Base-by-base conservation (phyloP, 37 sponge, comb jelly and placozoan species). In the Diacarnus erythraeanus region DNA sequence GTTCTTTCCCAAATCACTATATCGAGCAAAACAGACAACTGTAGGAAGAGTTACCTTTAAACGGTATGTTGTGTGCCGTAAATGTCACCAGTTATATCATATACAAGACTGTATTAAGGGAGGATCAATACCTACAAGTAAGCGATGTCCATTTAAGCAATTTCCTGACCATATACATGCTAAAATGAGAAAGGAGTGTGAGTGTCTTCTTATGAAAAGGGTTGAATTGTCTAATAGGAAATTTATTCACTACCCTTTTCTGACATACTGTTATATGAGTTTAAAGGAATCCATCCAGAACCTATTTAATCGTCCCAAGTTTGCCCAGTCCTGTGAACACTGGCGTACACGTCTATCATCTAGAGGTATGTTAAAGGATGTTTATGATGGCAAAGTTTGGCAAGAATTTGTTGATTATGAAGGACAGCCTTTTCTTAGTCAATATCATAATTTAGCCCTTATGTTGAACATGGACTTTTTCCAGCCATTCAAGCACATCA, bases 381-480 rank as follows among this genome's bases (percentile, higher is more conserved):
- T 90, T 0, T 90, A 82, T 77, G 83, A 90, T 85, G 86, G 86
- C 20, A 81, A 75, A 64, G 44, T 90, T 4, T 90, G 91, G 91
- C 54, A 81, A 44, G 68, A 77, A 1, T 90, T 90, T 81, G 33
- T 56, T 38, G 26, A 22, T 64, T 34, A 42, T 34, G 22, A 72
- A 26, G 80, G 74, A 21, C 30, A 73, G 15, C 39, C 69, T 25
- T 81, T 82, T 41, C 41, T 79, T 23, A 69, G 57, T 40, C 66
- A 75, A 0, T 25, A 59, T 33, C 22, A 60, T 5, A 64, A 39
- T 54, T 69, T 72, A 12, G 84, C 31, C 4, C 15, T 88, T 2
- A 76, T 70, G 51, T 20, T 89, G 0, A 79, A 79, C 47, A 36
- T 69, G 15, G 85, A 89, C 26, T 89, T 80, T 80, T 80, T 89